A percentile compares a stretch with the other conserved stretches of the same genome.
Evolutionary conservation across 1,140 invertebrate species (phyloP).

Genomic region (Drosophila triauraria): DNA sequence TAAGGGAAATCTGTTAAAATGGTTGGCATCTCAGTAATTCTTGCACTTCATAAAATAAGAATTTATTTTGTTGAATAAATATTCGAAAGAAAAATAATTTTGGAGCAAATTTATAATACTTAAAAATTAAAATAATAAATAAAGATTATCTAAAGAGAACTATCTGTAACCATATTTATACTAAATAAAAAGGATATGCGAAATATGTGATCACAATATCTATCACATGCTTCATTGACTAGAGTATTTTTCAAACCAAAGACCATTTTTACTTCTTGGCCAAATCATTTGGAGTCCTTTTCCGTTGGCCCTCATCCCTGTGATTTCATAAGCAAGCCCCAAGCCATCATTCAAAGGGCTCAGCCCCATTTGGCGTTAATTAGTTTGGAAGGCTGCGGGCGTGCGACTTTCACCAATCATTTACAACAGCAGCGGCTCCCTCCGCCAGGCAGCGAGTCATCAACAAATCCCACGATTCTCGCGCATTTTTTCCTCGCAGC

Average conservation of each 20-base stretch:
- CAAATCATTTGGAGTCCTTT: constrained; percentile 24
- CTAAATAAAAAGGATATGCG: no score
- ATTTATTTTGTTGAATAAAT: neutral
- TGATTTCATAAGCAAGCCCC: constrained; percentile 1
- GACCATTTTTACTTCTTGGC: constrained; percentile 3
- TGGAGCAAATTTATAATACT: no score
- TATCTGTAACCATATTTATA: no score
- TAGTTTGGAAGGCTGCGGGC: constrained; percentile 78
- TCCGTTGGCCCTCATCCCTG: neutral
- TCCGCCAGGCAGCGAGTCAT: constrained; percentile 3
- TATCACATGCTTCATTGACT: neutral
- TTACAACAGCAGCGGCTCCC: constrained; percentile 45
- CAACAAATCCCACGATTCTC: constrained; percentile 30
- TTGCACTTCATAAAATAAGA: neutral
- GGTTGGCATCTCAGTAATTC: no score
- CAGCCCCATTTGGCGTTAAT: constrained; percentile 73
- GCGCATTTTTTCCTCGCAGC: constrained; percentile 55
- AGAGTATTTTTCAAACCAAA: constrained; percentile 4
- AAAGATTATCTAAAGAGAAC: no score
- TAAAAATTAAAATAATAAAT: no score
- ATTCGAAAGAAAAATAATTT: no score
- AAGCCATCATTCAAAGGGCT: constrained; percentile 53
- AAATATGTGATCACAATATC: no score
- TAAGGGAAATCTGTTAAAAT: no score
- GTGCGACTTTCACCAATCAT: constrained; percentile 73